A percentile compares a stretch with the other conserved stretches of the same genome.
Conservation (phyloP, 2,797 vertebrate genomes). For the Falco columbarius region DNA sequence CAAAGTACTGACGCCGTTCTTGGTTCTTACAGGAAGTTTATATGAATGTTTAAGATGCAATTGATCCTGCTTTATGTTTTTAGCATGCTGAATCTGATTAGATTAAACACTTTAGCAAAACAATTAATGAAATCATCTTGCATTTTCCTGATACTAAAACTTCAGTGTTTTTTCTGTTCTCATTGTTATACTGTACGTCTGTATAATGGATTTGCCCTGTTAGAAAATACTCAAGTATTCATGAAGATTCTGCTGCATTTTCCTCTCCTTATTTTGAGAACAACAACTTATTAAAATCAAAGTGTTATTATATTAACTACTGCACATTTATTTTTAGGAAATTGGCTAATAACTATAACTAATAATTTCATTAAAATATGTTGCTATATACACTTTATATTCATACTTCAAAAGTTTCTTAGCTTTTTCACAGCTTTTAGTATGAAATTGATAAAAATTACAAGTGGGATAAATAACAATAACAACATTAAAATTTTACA, state of each 20-base stretch:
- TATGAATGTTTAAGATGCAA: neutral
- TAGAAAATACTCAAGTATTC: neutral
- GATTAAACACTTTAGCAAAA: neutral
- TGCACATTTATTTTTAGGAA: neutral
- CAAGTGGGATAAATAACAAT: neutral
- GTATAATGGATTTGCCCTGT: neutral
- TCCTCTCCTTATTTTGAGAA: neutral
- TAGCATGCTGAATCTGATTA: neutral
- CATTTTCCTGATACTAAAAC: neutral
- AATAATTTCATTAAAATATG: neutral
- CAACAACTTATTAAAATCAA: neutral
- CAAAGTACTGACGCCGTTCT: neutral
- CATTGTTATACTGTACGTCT: neutral
- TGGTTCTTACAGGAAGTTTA: neutral
- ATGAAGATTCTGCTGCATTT: neutral
- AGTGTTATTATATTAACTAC: neutral
- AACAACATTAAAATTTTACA: neutral
- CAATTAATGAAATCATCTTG: neutral
- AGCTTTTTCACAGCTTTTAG: neutral
- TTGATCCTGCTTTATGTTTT: neutral
- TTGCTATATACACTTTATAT: neutral
- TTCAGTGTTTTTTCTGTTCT: neutral
- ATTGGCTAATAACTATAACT: neutral
- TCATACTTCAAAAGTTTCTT: neutral
- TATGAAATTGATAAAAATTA: neutral